Conservation (phyloP, 2,888 invertebrate genomes). For the Ophion slaviceki region DNA sequence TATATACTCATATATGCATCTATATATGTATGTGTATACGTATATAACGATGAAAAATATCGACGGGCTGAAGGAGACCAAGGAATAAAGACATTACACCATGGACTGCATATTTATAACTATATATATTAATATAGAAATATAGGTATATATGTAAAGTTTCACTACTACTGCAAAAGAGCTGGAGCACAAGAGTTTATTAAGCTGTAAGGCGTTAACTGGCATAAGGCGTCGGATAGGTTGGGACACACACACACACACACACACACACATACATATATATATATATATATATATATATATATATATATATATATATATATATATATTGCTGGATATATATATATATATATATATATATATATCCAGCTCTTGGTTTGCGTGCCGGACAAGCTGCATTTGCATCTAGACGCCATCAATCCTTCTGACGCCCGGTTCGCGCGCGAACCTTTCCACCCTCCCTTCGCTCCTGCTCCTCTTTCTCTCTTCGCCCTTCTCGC, state of each 20-base stretch:
- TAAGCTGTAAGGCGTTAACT: conserved; percentile 84
- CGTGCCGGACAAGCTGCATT: conserved; percentile 82
- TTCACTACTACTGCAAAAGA: conserved; percentile 23
- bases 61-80: conserved; percentile 22
- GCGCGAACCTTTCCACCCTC: conserved; percentile 51
- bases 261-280: background rate
- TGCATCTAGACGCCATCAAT: conserved; percentile 84
- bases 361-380: conserved; percentile 74
- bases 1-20: background rate
- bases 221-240: conserved; percentile 83
- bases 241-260: conserved; percentile 72
- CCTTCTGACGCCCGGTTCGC: conserved; percentile 82
- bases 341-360: conserved; percentile 15
- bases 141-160: background rate
- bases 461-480: conserved; percentile 3
- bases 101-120: background rate
- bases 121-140: background rate
- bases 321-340: conserved; percentile 30
- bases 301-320: background rate
- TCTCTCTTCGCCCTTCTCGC: conserved; percentile 6
- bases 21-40: background rate
- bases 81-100: conserved; percentile 46
- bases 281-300: too few species aligned
- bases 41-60: conserved; percentile 27
- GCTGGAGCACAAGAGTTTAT: conserved; percentile 79